phyloP scores from a whole-genome alignment of 2,888 invertebrate species.

The Papilio demoleus region DNA sequence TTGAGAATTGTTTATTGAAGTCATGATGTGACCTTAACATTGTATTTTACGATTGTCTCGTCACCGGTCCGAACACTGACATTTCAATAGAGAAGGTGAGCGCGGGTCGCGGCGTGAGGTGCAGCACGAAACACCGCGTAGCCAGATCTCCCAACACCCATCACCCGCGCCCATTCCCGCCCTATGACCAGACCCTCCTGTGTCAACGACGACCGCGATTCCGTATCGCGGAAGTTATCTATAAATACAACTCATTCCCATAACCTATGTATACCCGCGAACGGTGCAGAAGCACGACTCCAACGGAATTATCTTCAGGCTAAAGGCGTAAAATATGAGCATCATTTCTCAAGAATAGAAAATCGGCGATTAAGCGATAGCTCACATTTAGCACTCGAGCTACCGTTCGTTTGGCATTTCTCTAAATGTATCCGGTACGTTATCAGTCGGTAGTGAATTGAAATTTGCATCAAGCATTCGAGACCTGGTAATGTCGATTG shows the following conservation, averaged over 20 bases:
- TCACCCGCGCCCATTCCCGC: slow-evolving; percentile 41
- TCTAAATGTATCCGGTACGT: slow-evolving; percentile 70
- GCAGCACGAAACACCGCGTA: slow-evolving; percentile 69
- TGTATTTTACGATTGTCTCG: slow-evolving; percentile 82
- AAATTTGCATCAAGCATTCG: slow-evolving; percentile 80
- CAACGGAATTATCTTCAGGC: slow-evolving; percentile 30
- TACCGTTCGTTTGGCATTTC: slow-evolving; percentile 59
- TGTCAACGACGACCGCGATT: slow-evolving; percentile 52
- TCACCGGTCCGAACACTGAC: slow-evolving; percentile 79
- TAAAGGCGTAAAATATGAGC: slow-evolving; percentile 42
- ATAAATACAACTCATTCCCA: slow-evolving; percentile 50
- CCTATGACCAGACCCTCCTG: slow-evolving; percentile 41
- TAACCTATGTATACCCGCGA: slow-evolving; percentile 42
- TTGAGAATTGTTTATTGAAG: slow-evolving; percentile 82
- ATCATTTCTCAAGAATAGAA: slow-evolving; percentile 51
- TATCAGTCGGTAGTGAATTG: slow-evolving; percentile 74
- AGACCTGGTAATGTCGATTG: slow-evolving; percentile 72
- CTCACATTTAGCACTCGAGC: slow-evolving; percentile 54
- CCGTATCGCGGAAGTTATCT: slow-evolving; percentile 56
- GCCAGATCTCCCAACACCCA: slow-evolving; percentile 52
- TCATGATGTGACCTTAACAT: slow-evolving; percentile 83
- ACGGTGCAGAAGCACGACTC: slow-evolving; percentile 26
- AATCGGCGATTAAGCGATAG: slow-evolving; percentile 56
- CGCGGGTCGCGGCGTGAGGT: slow-evolving; percentile 75
- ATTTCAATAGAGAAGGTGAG: slow-evolving; percentile 82